Base-by-base conservation (phyloP, 2,888 invertebrate species). In the Heliconius ethilla region DNA sequence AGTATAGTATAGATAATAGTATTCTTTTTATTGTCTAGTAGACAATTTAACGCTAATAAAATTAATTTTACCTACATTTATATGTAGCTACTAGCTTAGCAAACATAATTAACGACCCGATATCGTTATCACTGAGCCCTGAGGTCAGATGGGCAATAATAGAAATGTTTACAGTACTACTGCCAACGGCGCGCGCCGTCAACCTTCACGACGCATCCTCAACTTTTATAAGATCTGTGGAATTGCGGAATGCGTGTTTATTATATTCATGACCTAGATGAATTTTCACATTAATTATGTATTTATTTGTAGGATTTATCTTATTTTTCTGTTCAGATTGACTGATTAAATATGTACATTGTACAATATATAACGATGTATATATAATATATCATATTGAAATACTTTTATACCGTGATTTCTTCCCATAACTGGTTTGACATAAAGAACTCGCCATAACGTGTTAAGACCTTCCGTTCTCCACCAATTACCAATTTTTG, bases 101-200 rank as follows among this genome's bases (percentile, higher is more conserved):
- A 33, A 66, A 33, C 40, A 18, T 70, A 76, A n/a, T n/a, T 62
- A 11, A 5, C 22, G 76, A 65, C 13, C 66, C 79, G 65, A 62
- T 70, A 63, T 75, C 51, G 29, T 67, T 40, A 75, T 70, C 76
- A 29, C 67, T 25, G n/a, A 66, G 77, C 18, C 51, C 73, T 70
- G 80, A 76, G 77, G 77, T 80, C 80, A 70, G 10, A 33, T 75
- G 69, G 33, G 66, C 75, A 75, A 77, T 75, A 78, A 80, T 79
- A 79, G 78, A 80, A 79, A 80, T 80, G 77, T 77, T 75, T 63
- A 75, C 75, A 13, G 29, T 65, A 59, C n/a, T 33, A 69, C 15
- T 66, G 75, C 77, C 51, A 77, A 80, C 74, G 59, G 4, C 37
- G 62, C 7, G 79, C 13, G 27, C 6, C 62, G 62, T 63, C 62